A percentile compares a stretch with the other conserved stretches of the same genome.
Conservation (phyloP, 2,797 vertebrate genomes). For the Brachyrhaphis roseni region DNA sequence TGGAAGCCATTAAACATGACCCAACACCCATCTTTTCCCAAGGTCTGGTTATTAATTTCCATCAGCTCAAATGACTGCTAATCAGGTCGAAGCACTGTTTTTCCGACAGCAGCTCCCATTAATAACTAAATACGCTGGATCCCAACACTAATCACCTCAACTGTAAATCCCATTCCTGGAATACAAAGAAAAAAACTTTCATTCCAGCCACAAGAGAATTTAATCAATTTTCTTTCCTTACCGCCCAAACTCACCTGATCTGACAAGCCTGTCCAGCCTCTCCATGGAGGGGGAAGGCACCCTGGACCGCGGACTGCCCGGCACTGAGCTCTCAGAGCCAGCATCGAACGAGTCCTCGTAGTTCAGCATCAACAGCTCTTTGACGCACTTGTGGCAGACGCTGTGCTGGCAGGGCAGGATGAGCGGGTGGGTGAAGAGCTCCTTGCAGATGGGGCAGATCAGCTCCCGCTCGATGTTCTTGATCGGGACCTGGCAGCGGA, state of each 20-base stretch:
- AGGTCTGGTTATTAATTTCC: slow-evolving; percentile 8
- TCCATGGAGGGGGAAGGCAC: slow-evolving; percentile 91
- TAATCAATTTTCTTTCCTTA: slow-evolving; percentile 33
- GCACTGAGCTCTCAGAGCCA: slow-evolving; percentile 91
- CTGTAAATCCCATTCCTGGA: background rate
- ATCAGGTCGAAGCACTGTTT: slow-evolving; percentile 5
- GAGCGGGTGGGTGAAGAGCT: slow-evolving; percentile 94
- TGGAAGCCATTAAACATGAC: background rate
- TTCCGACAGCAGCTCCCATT: background rate
- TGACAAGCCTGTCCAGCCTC: slow-evolving; percentile 89
- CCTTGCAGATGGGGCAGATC: slow-evolving; percentile 96
- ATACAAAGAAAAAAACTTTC: background rate
- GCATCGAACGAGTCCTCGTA: slow-evolving; percentile 91
- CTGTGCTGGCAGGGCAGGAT: slow-evolving; percentile 98
- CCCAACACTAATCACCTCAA: background rate
- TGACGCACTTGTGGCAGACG: slow-evolving; percentile 95
- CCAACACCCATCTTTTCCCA: slow-evolving; percentile 21
- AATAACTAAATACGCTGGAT: slow-evolving; percentile 9
- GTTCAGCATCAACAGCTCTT: slow-evolving; percentile 91
- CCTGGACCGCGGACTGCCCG: slow-evolving; percentile 90
- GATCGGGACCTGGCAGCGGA: slow-evolving; percentile 86
- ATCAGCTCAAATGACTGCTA: slow-evolving; percentile 28
- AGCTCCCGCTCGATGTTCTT: slow-evolving; percentile 97
- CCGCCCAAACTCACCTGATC: slow-evolving; percentile 88
- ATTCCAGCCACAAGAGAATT: background rate